Conservation (phyloP, 2,113 vertebrate genomes). For the Panthera tigris region DNA sequence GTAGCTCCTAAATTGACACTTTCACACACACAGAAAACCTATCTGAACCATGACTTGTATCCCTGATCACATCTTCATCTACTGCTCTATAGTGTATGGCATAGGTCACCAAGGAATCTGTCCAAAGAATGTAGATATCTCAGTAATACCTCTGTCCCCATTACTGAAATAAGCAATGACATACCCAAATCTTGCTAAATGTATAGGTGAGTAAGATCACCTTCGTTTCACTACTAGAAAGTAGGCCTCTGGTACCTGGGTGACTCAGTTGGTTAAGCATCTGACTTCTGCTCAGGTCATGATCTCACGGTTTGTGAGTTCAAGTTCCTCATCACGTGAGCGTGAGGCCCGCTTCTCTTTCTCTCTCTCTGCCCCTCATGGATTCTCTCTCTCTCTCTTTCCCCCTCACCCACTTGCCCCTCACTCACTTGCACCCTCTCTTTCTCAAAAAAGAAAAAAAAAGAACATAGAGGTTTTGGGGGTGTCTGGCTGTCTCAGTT, state of each 20-base stretch:
- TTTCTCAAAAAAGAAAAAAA: too few relatives aligned
- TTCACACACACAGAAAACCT: neutral
- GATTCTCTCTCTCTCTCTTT: too few relatives aligned
- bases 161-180: neutral
- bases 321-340: neutral
- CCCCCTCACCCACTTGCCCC: too few relatives aligned
- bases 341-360: too few relatives aligned
- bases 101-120: neutral
- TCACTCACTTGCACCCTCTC: too few relatives aligned
- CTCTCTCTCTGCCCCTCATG: too few relatives aligned
- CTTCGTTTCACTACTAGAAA: neutral
- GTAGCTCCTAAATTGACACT: neutral
- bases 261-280: neutral
- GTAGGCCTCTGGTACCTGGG: neutral
- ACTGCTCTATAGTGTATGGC: neutral
- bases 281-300: neutral
- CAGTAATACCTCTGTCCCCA: neutral
- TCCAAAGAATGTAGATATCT: neutral
- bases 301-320: neutral
- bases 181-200: neutral
- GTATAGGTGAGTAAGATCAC: neutral
- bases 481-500: too few relatives aligned
- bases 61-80: conserved; percentile 4
- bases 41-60: neutral
- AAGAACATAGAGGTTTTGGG: too few relatives aligned